Conservation (phyloP, 2,888 invertebrate species). For the Lycia hirtaria region DNA sequence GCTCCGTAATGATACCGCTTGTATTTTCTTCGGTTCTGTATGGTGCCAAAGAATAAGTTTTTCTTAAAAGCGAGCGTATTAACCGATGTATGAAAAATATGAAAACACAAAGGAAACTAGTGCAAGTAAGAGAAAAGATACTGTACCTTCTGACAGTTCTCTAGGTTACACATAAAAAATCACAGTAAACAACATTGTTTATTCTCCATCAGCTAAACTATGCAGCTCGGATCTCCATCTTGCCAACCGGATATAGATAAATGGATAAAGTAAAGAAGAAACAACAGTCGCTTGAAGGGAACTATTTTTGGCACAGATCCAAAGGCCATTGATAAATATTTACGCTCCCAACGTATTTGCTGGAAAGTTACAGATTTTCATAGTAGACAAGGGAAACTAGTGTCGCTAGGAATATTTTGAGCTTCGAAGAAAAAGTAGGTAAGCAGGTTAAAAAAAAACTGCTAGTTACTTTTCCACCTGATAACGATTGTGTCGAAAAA, state of each 20-base stretch:
- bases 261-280: constrained; percentile 50
- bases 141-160: no score
- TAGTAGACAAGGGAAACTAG: neutral
- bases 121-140: no score
- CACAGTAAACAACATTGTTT: no score
- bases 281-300: constrained; percentile 62
- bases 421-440: neutral
- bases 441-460: neutral
- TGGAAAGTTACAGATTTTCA: constrained; percentile 31
- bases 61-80: no score
- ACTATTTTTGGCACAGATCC: constrained; percentile 63
- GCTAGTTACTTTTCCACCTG: no score
- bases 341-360: constrained; percentile 49
- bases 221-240: neutral
- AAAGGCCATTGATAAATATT: constrained; percentile 59
- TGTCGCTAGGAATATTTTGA: neutral
- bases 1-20: no score
- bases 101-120: no score
- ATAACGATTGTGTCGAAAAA: no score
- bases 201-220: neutral
- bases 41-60: no score
- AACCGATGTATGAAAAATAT: no score
- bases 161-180: no score
- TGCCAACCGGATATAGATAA: constrained; percentile 49
- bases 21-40: no score